Conservation (phyloP, 2,797 vertebrate species). For the Myotis planiceps region DNA sequence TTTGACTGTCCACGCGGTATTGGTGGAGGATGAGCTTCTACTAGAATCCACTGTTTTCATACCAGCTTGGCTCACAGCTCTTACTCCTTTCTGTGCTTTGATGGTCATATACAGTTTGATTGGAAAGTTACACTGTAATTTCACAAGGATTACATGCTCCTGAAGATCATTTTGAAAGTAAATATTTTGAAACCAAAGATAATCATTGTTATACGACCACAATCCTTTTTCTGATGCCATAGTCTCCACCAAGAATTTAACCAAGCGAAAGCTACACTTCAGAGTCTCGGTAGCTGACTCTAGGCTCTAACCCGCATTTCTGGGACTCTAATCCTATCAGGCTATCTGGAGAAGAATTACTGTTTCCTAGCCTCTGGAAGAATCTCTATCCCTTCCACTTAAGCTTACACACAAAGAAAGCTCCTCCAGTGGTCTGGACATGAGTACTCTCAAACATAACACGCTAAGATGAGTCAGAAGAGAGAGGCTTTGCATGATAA, state of each 20-base stretch:
- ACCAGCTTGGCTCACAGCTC: slow-evolving; percentile 26
- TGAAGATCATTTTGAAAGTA: slow-evolving; percentile 76
- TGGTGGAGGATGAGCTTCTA: slow-evolving; percentile 17
- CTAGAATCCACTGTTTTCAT: slow-evolving; percentile 32
- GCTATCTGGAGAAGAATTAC: background rate
- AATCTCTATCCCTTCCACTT: background rate
- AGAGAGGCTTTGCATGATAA: background rate
- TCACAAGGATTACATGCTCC: slow-evolving; percentile 75
- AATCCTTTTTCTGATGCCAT: slow-evolving; percentile 75
- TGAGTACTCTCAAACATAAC: background rate
- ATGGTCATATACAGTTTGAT: slow-evolving; percentile 62
- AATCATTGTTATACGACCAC: slow-evolving; percentile 75
- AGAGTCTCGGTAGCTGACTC: background rate
- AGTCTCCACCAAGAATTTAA: slow-evolving; percentile 65
- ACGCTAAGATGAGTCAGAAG: background rate
- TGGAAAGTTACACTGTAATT: slow-evolving; percentile 79
- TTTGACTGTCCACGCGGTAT: background rate
- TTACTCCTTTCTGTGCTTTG: slow-evolving; percentile 54
- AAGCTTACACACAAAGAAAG: background rate
- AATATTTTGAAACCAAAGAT: slow-evolving; percentile 80
- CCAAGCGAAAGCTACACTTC: slow-evolving; percentile 63
- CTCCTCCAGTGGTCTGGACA: background rate
- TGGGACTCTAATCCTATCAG: background rate
- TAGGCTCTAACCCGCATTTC: background rate
- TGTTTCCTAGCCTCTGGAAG: background rate